Evolutionary conservation across 2,797 vertebrate genomes (phyloP).

Genomic region (Pterois miles): DNA sequence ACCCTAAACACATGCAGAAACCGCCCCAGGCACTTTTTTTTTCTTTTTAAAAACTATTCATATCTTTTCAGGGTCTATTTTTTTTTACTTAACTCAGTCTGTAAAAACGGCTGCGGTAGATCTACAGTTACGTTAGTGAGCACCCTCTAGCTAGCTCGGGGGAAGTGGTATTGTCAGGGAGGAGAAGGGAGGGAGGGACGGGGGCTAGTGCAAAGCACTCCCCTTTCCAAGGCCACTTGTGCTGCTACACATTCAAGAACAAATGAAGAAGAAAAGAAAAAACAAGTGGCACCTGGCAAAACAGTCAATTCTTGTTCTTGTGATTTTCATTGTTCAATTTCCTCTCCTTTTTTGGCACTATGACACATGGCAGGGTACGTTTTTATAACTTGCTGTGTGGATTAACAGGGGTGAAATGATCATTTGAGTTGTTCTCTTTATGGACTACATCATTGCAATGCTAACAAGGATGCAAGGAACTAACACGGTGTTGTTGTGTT

Average conservation of each 20-base stretch:
- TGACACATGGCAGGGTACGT: constrained; percentile 75
- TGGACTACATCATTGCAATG: constrained; percentile 71
- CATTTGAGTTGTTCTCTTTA: constrained; percentile 77
- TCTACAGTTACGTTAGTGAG: constrained; percentile 77
- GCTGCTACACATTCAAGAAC: constrained; percentile 83
- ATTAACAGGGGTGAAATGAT: constrained; percentile 65
- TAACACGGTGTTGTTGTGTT: constrained; percentile 20
- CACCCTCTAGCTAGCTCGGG: constrained; percentile 78
- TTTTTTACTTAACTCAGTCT: constrained; percentile 68
- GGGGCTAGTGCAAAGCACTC: constrained; percentile 76
- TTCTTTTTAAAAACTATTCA: constrained; percentile 69
- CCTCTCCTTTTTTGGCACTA: constrained; percentile 82
- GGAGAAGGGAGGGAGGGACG: background rate
- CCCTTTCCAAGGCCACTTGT: constrained; percentile 81
- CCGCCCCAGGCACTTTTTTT: constrained; percentile 80
- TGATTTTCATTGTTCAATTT: constrained; percentile 79
- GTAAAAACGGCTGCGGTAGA: constrained; percentile 76
- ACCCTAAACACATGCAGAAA: constrained; percentile 78
- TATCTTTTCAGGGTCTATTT: constrained; percentile 73
- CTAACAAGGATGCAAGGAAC: constrained; percentile 53
- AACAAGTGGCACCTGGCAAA: constrained; percentile 80
- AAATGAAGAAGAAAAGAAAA: constrained; percentile 48
- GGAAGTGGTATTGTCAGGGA: constrained; percentile 73
- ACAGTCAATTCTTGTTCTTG: constrained; percentile 77
- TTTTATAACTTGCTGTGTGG: constrained; percentile 56